Base-by-base conservation (phyloP, 2,113 vertebrate genomes). In the Brachionichthys hirsutus region DNA sequence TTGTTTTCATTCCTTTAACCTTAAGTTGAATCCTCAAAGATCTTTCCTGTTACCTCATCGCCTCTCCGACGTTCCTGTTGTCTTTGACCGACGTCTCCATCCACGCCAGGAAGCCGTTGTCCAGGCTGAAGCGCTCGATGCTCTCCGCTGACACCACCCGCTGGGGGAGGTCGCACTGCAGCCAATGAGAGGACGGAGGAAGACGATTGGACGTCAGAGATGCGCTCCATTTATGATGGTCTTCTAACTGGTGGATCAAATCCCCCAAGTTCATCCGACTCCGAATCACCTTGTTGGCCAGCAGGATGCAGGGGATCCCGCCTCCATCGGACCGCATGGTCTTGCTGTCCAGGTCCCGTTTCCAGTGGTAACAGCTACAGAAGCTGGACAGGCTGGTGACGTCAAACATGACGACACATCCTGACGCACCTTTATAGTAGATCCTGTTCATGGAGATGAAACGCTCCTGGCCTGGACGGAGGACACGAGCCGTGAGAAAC, bases 381-480 rank as follows among this genome's bases (percentile, higher is more conserved):
- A 96, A 96, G 0, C 92, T 92, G 71, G 86, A 87, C 19, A 43
- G 7, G 20, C 90, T 90, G 73, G 91, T 93, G 77, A 95, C 92
- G n/a, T 97, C 94, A 11, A 96, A 97, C 91, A 97, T 91, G 54
- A 97, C 20, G 0, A 94, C 19, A 0, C 94, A 97, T 70, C 92
- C 94, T 0, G 92, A 82, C 0, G 94, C 94, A 1, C 93, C 94
- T 76, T 86, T 83, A 64, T 95, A 96, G 80, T 95, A 95, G 0
- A 95, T 78, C 20, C 94, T 86, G 1, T 92, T 96, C 94, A 96
- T 95, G 19, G 94, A 95, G 0, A 94, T 93, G 85, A 96, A 96
- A 1, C 94, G 91, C 36, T 96, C 95, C 75, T 96, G 94, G 19
- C 94, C 95, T 96, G 49, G 0, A 48, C 11, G 15, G 43, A 54